Evolutionary conservation across 2,888 invertebrate genomes (phyloP).

Genomic region (Lycophotia porphyrea): DNA sequence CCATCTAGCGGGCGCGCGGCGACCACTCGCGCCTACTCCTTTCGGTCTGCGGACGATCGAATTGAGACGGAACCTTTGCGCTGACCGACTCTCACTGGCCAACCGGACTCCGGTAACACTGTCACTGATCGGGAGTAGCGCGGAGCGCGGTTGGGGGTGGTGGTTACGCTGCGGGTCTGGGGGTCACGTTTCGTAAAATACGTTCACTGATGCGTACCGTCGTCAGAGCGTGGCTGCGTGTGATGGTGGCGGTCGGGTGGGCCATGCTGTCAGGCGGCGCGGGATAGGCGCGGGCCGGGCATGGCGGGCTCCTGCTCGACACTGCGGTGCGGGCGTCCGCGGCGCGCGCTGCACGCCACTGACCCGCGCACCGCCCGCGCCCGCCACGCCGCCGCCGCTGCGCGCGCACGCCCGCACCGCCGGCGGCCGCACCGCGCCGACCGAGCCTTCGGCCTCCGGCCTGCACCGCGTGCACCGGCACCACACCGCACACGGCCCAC

Average conservation of each 20-base stretch:
- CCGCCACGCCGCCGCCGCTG: slow-evolving; percentile 75
- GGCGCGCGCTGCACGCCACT: slow-evolving; percentile 90
- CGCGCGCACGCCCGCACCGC: slow-evolving; percentile 83
- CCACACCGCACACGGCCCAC: slow-evolving; percentile 74
- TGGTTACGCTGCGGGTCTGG: slow-evolving; percentile 61
- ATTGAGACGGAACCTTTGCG: slow-evolving; percentile 85
- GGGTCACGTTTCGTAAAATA: slow-evolving; percentile 59
- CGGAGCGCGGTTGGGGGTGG: slow-evolving; percentile 65
- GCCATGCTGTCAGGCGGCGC: slow-evolving; percentile 91
- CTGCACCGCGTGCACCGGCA: slow-evolving; percentile 82
- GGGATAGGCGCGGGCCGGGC: slow-evolving; percentile 90
- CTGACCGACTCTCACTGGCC: slow-evolving; percentile 80
- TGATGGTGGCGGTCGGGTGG: slow-evolving; percentile 89
- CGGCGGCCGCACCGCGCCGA: slow-evolving; percentile 75
- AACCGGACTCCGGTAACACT: slow-evolving; percentile 78
- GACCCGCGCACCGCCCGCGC: slow-evolving; percentile 86
- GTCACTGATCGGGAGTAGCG: slow-evolving; percentile 80
- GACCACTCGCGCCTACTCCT: slow-evolving; percentile 87
- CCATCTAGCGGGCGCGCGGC: slow-evolving; percentile 89
- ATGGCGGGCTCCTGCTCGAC: slow-evolving; percentile 90
- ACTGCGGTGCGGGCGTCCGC: slow-evolving; percentile 90
- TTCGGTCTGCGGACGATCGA: slow-evolving; percentile 89
- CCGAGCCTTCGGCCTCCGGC: slow-evolving; percentile 72
- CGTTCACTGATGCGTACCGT: slow-evolving; percentile 85
- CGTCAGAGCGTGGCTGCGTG: slow-evolving; percentile 90